phyloP scores from a whole-genome alignment of 2,888 invertebrate genomes.

The Dasypogon diadema region DNA sequence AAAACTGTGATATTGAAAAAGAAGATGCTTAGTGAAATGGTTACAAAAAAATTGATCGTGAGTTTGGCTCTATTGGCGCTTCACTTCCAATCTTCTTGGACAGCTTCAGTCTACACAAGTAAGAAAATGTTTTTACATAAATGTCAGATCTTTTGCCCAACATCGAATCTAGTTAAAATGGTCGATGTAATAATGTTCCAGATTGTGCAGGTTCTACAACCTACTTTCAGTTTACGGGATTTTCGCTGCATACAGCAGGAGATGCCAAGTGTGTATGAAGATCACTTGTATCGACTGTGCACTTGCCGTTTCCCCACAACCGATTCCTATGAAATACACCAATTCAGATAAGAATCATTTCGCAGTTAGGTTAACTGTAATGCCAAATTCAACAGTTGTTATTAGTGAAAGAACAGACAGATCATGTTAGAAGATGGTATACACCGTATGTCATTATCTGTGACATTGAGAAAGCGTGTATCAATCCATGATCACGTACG shows the following conservation, averaged over 20 bases:
- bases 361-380: constrained; percentile 34
- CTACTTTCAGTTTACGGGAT: not conserved
- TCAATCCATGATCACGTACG: constrained; percentile 1
- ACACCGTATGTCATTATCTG: not conserved
- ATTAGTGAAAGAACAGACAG: not conserved
- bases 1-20: constrained; percentile 26
- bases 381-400: not conserved
- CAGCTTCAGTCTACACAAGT: constrained; percentile 67
- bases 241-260: not conserved
- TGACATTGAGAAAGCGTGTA: not conserved
- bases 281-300: not conserved
- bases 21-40: constrained; percentile 11
- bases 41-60: constrained; percentile 57
- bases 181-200: not conserved
- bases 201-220: constrained; percentile 26
- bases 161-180: not conserved
- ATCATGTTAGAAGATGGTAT: not conserved
- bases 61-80: constrained; percentile 62
- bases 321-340: not conserved
- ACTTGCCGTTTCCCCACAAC: not conserved
- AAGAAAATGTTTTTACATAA: constrained; percentile 56
- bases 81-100: constrained; percentile 62
- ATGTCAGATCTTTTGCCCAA: not conserved
- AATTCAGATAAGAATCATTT: not conserved
- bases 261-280: not conserved